These are phyloP conservation scores for Andricus curvator DNA, from an alignment of 2,888 invertebrate species.

Conservation along the genomic window DNA sequence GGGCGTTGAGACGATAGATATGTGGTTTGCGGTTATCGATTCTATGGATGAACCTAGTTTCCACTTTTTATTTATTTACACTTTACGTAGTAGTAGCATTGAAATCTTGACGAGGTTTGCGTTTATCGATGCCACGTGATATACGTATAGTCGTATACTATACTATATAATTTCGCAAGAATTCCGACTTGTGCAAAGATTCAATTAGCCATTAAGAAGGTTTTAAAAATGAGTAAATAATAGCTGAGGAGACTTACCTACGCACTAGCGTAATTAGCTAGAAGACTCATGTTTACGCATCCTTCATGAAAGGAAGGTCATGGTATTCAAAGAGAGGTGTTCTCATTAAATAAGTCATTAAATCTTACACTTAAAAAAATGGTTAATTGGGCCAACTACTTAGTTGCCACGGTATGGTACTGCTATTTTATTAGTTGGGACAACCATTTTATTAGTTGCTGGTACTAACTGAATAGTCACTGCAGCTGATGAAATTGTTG, in stretches of 20 bases:
- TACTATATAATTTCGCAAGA: neutral
- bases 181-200: neutral
- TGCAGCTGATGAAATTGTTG: too few relatives aligned
- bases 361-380: too few relatives aligned
- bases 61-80: constrained; percentile 56
- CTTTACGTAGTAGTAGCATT: constrained; percentile 1
- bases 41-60: constrained; percentile 54
- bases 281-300: neutral
- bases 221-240: neutral
- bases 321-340: neutral
- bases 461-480: too few relatives aligned
- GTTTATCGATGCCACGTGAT: neutral
- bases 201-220: neutral
- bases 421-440: too few relatives aligned
- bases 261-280: neutral
- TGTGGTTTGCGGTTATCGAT: constrained; percentile 51
- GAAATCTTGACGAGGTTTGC: neutral
- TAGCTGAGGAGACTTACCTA: neutral
- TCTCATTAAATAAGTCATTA: too few relatives aligned
- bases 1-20: neutral
- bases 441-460: too few relatives aligned
- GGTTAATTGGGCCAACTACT: too few relatives aligned
- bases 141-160: neutral
- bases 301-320: neutral
- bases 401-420: too few relatives aligned